Base-by-base conservation (phyloP, 2,888 invertebrate species). In the Drosophila sordidapex region DNA sequence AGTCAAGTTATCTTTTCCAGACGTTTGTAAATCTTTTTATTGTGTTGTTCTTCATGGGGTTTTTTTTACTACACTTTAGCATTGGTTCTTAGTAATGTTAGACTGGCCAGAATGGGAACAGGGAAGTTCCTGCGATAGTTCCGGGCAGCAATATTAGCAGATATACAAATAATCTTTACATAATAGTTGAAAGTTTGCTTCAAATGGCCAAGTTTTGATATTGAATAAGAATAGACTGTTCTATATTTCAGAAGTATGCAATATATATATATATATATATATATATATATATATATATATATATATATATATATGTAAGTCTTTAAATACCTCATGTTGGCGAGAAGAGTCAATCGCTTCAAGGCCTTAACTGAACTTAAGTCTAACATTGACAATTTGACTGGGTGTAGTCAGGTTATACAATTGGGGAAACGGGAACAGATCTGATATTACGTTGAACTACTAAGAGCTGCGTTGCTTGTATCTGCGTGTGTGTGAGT, bases 381-480 rank as follows among this genome's bases (percentile, higher is more conserved):
- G 5, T 46, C 8, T 46, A 46, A 15, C 25, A 46, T 25, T 25
- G 46, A 46, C 46, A 25, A 46, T 33, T 31, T 5, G 15, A 21
- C 15, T 31, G 31, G 43, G n/a, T 43, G 15, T 51, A 15, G 29
- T 49, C 49, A 3, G 15, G 35, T 36, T n/a, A 51, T n/a, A 40
- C 49, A 62, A 65, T 21, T 10, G 21, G 35, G 25, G n/a, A 67
- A 67, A 56, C 48, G 36, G 33, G 48, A 49, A 57, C 68, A 68
- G 56, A 40, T 68, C 40, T 29, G 21, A 67, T 54, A 48, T 33
- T 36, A 36, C 6, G 35, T 46, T 21, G 2, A 29, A 52, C 48
- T 49, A 27, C 5, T 15, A 18, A 46, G 29, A 58, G 46, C 31
- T 53, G 31, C 64, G 8, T 18, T 58, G 31, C 2, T 35, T 25